phyloP scores from a whole-genome alignment of 2,113 vertebrate genomes.

The Leptodactylus fuscus region DNA sequence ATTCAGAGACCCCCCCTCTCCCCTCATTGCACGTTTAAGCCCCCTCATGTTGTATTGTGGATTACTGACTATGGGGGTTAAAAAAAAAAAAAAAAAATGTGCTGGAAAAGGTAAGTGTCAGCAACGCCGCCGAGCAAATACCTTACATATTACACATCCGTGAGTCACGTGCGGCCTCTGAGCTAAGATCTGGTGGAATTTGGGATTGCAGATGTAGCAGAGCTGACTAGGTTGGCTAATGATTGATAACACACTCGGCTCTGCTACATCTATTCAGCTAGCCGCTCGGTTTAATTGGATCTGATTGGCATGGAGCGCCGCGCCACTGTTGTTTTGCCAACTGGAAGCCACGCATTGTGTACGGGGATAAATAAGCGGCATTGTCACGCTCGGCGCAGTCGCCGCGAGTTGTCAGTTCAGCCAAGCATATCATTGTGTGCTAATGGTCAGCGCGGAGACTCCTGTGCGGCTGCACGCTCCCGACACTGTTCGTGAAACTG shows the following conservation, averaged over 20 bases:
- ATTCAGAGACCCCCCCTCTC: background rate
- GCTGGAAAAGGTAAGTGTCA: conserved; percentile 46
- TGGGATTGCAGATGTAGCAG: background rate
- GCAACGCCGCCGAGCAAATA: background rate
- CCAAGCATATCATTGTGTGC: conserved; percentile 38
- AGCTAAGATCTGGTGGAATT: no score
- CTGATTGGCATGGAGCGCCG: background rate
- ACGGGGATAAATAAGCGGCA: background rate
- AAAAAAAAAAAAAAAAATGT: conserved; percentile 29
- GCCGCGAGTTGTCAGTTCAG: conserved; percentile 32
- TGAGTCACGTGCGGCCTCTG: background rate
- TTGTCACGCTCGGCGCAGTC: background rate
- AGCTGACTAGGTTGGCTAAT: background rate
- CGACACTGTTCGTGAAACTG: conserved; percentile 24
- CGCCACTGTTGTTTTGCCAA: conserved; percentile 23
- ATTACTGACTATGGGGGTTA: conserved; percentile 62
- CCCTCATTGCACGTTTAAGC: conserved; percentile 54
- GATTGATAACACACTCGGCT: background rate
- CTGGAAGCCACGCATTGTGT: background rate
- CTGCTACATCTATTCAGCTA: background rate
- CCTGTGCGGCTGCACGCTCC: conserved; percentile 23
- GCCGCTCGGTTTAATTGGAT: conserved; percentile 10
- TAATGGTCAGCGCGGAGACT: background rate
- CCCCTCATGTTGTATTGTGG: conserved; percentile 63
- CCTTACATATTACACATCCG: background rate